phyloP scores from a whole-genome alignment of 37 sponge, comb jelly and placozoan genomes.

The Corticium candelabrum region DNA sequence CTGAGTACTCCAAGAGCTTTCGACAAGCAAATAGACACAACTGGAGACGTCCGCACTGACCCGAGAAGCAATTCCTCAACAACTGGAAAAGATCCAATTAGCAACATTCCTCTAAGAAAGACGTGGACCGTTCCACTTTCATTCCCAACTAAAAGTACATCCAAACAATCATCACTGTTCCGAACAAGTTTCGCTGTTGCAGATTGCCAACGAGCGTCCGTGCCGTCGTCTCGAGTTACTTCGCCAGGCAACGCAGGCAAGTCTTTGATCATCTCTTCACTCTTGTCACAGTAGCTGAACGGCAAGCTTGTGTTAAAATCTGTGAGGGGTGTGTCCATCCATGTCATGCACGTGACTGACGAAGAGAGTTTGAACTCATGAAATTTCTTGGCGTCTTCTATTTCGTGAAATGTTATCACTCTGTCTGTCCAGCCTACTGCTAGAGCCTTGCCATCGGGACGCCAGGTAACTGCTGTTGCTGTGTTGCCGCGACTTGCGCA shows the following conservation, averaged over 20 bases:
- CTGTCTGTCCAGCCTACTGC: not conserved
- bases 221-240: not conserved
- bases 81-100: not conserved
- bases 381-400: not conserved
- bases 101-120: no score
- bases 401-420: not conserved
- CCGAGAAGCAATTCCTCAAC: not conserved
- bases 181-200: no score
- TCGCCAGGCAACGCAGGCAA: not conserved
- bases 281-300: no score
- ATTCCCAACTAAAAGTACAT: not conserved
- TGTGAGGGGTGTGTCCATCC: not conserved
- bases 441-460: not conserved
- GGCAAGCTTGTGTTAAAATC: not conserved
- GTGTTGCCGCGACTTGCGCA: not conserved
- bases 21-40: not conserved
- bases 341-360: not conserved
- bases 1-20: not conserved
- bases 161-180: not conserved
- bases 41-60: not conserved
- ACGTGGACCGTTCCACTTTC: not conserved
- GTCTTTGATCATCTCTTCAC: no score
- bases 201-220: not conserved
- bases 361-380: not conserved
- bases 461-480: not conserved